Conservation (phyloP, 2,888 invertebrate genomes). For the Perithous albicinctus region DNA sequence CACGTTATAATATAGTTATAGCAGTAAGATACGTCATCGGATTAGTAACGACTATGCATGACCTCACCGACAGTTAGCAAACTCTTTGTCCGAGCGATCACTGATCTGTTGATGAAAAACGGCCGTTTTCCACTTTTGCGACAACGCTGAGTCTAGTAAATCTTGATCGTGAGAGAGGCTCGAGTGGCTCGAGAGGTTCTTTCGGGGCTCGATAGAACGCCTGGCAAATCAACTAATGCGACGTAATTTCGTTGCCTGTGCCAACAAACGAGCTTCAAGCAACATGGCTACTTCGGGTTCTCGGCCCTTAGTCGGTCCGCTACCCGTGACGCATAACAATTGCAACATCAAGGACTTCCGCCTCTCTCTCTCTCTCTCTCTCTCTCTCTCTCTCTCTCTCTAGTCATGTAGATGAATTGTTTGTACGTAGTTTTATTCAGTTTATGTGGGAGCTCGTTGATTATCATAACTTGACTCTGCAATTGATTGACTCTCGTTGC, state of each 20-base stretch:
- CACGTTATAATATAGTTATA: not conserved
- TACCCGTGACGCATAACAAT: slow-evolving; percentile 37
- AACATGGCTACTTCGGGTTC: not conserved
- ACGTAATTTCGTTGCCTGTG: slow-evolving; percentile 1
- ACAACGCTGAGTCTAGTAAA: slow-evolving; percentile 14
- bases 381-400: slow-evolving; percentile 3
- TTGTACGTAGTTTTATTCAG: slow-evolving; percentile 4
- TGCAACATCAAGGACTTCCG: slow-evolving; percentile 47
- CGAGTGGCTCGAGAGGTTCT: not conserved
- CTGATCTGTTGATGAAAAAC: slow-evolving; percentile 3
- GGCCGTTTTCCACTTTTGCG: slow-evolving; percentile 10
- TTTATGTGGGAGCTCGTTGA: not conserved
- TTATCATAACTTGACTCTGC: not conserved
- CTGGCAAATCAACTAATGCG: not conserved
- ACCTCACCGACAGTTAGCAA: slow-evolving; percentile 1
- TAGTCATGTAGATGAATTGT: not conserved
- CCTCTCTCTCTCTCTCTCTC: not conserved
- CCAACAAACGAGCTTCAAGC: slow-evolving; percentile 3
- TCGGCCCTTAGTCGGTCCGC: slow-evolving; percentile 33
- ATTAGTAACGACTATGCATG: not conserved
- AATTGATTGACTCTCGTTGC: not conserved
- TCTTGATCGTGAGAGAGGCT: not conserved
- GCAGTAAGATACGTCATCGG: slow-evolving; percentile 4
- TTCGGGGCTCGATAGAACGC: not conserved
- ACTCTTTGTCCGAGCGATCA: not conserved